Percentiles rank a stretch among this genome's conserved stretches.
Evolutionary conservation across 2,888 invertebrate species (phyloP).

Genomic region (Auanema freiburgensis): DNA sequence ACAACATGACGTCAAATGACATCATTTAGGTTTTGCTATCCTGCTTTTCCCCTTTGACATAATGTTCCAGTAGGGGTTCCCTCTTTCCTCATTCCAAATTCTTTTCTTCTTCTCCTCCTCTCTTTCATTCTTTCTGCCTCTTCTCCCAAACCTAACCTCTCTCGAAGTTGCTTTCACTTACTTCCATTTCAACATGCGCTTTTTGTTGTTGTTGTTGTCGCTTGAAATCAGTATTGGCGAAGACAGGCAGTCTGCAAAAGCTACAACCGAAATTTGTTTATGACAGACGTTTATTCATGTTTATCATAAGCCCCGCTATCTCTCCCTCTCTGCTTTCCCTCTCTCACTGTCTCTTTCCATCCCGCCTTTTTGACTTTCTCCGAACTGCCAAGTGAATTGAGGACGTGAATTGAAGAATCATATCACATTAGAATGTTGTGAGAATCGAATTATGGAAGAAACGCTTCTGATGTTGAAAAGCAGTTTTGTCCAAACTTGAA

Average conservation of each 20-base stretch:
- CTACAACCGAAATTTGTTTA: no score
- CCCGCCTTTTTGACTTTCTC: not conserved
- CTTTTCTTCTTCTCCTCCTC: not conserved
- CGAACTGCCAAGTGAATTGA: no score
- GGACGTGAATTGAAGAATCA: no score
- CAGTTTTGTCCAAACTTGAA: no score
- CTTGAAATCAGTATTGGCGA: not conserved
- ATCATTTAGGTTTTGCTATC: no score
- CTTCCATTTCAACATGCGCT: not conserved
- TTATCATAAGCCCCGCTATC: not conserved
- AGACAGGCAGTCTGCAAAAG: no score
- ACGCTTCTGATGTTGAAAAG: no score
- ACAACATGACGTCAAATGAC: no score
- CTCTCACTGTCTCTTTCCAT: not conserved
- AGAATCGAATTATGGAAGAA: no score
- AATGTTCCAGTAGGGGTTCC: not conserved
- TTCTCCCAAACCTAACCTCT: not conserved
- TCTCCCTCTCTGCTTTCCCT: not conserved
- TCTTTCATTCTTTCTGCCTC: not conserved
- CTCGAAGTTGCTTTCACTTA: not conserved
- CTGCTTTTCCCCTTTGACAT: not conserved
- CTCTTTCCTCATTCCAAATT: slow-evolving; percentile 1
- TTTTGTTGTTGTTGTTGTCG: not conserved
- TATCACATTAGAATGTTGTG: no score
- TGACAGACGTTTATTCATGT: no score